Percentiles rank a stretch among this genome's conserved stretches.
Evolutionary conservation across 2,797 vertebrate species (phyloP).

Genomic region (Chaetophractus vellerosus): DNA sequence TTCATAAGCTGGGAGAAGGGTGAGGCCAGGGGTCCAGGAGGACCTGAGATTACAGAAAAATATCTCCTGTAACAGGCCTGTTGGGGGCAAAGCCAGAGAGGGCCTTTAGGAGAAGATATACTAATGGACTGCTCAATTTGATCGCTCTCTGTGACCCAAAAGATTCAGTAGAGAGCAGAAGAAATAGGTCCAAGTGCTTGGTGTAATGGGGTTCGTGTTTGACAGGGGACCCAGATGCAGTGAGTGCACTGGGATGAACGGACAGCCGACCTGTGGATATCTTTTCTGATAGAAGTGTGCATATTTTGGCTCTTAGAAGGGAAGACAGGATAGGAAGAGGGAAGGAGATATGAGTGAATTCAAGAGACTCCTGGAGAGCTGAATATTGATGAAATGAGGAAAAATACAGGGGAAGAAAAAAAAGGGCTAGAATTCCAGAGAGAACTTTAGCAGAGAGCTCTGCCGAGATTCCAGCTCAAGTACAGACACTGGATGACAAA

Average conservation of each 20-base stretch:
- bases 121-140: background rate
- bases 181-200: background rate
- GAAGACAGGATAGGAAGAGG: background rate
- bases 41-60: background rate
- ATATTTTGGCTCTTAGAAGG: background rate
- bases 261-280: background rate
- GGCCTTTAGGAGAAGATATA: background rate
- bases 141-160: background rate
- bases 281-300: slow-evolving; percentile 41
- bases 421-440: background rate
- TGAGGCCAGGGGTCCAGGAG: background rate
- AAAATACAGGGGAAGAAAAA: background rate
- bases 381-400: background rate
- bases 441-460: background rate
- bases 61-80: background rate
- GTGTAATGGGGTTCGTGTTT: background rate
- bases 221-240: background rate
- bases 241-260: background rate
- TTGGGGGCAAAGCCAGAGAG: background rate
- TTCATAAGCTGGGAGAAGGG: background rate
- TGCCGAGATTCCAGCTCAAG: background rate
- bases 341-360: background rate
- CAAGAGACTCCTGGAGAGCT: background rate
- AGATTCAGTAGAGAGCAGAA: slow-evolving; percentile 9
- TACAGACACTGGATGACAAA: background rate